Conservation (phyloP, 2,888 invertebrate genomes). For the Prenolepis imparis region DNA sequence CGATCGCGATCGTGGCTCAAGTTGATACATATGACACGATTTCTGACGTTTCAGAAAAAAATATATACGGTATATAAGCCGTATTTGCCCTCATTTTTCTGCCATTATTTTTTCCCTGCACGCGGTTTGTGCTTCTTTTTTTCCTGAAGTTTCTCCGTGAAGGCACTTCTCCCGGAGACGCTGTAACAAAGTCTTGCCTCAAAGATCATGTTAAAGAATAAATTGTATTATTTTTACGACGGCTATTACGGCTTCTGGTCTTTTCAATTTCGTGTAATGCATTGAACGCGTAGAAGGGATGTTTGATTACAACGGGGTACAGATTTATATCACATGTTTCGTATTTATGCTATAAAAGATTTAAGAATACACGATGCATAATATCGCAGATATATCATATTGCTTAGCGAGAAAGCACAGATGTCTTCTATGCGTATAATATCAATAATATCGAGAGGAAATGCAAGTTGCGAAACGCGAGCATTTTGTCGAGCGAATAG, state of each 20-base stretch:
- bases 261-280: slow-evolving; percentile 33
- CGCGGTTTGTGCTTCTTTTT: not conserved
- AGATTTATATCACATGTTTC: slow-evolving; percentile 26
- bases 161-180: not conserved
- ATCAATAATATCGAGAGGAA: slow-evolving; percentile 64
- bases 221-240: slow-evolving; percentile 19
- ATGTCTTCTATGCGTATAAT: slow-evolving; percentile 55
- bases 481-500: slow-evolving; percentile 62
- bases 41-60: not conserved
- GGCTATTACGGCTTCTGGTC: not conserved
- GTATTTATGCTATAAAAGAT: slow-evolving; percentile 28
- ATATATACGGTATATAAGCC: not conserved
- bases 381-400: slow-evolving; percentile 67
- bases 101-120: not conserved
- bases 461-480: slow-evolving; percentile 52
- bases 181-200: slow-evolving; percentile 5
- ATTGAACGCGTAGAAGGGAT: slow-evolving; percentile 2
- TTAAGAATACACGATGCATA: slow-evolving; percentile 17
- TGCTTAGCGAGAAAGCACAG: slow-evolving; percentile 46
- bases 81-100: not conserved
- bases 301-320: not conserved
- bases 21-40: slow-evolving; percentile 14
- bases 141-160: not conserved
- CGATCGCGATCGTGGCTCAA: not conserved
- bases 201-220: not conserved